phyloP scores from a whole-genome alignment of 2,797 vertebrate genomes.

The Lepidocolaptes lacrymiger region DNA sequence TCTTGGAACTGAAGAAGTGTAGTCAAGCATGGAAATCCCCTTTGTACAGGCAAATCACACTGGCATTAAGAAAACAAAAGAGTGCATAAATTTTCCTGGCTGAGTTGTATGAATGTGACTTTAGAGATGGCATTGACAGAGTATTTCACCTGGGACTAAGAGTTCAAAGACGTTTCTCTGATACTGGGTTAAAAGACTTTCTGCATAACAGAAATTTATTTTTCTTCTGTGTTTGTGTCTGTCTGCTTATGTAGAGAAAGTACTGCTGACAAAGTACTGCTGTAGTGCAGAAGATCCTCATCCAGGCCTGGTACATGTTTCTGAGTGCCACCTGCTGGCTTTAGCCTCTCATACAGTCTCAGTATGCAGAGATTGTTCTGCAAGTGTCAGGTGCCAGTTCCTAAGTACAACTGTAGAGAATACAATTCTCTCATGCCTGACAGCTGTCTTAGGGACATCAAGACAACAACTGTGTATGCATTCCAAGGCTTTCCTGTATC shows the following conservation, averaged over 20 bases:
- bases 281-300: not conserved
- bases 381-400: not conserved
- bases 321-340: slow-evolving; percentile 42
- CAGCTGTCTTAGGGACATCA: not conserved
- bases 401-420: not conserved
- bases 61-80: not conserved
- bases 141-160: not conserved
- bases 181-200: not conserved
- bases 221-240: not conserved
- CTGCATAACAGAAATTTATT: not conserved
- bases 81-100: not conserved
- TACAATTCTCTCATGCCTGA: not conserved
- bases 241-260: not conserved
- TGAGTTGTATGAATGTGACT: not conserved
- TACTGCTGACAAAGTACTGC: not conserved
- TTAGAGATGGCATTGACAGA: not conserved
- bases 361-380: rapidly evolving
- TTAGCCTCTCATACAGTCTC: not conserved
- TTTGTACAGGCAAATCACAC: not conserved
- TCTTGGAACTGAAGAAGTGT: not conserved
- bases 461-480: not conserved
- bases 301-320: not conserved
- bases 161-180: not conserved
- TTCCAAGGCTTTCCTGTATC: not conserved
- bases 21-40: not conserved